Base-by-base conservation (phyloP, 2,797 vertebrate genomes). In the Coranthus polyacanthus region DNA sequence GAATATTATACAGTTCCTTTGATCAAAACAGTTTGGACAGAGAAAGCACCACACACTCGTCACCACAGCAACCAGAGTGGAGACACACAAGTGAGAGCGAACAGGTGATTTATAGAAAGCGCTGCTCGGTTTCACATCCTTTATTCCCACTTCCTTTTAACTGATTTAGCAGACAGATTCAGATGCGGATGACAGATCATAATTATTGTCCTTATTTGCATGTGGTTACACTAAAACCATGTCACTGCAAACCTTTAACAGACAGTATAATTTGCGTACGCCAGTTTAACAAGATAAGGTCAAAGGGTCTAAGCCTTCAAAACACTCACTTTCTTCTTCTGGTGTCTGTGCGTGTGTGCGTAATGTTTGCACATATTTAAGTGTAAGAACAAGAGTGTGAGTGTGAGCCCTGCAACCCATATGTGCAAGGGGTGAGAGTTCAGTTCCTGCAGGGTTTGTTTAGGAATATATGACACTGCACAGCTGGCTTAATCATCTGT, bases 401-500 rank as follows among this genome's bases (percentile, higher is more conserved):
- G 82, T 69, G 76, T 42, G 9, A 83, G 83, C 77, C 78, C 81
- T 82, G 83, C 87, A 91, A 89, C 86, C 92, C 88, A 89, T 84
- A 90, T 91, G 89, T 83, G 81, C 80, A 72, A 70, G 60, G 78
- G 84, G 86, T 91, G 87, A 92, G 77, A 90, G 91, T 88, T 92
- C 89, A 92, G 78, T 65, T 89, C 91, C 90, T 91, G 79, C 80
- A 83, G 92, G 90, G 85, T 92, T 91, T 93, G 90, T 92, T 93
- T 93, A 79, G 93, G 90, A 94, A 92, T 92, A 92, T 91, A 86
- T 90, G 91, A 93, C 92, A 92, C 84, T 89, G 81, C 87, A 81
- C 95, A 97, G 96, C 95, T 95, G 95, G 93, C 85, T 78, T 90
- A 90, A 92, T 96, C 94, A 90, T 95, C 93, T 94, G 89, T 87